Evolutionary conservation across 2,888 invertebrate species (phyloP).

Genomic region (Noctua comes): DNA sequence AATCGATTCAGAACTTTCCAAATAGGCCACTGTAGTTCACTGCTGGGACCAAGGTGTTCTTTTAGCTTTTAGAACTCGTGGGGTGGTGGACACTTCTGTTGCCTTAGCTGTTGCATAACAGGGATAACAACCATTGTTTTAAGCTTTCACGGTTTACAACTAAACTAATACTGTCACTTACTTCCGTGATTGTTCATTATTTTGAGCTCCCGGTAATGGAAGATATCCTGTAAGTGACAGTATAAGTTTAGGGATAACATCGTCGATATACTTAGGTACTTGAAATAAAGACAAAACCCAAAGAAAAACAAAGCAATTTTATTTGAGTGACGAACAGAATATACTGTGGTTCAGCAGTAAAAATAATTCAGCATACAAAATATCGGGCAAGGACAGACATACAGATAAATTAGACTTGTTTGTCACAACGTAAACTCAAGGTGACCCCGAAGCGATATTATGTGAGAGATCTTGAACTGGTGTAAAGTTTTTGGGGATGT

Average conservation of each 20-base stretch:
- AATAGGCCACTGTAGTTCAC: no score
- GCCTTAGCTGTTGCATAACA: not conserved
- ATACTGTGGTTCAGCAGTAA: constrained; percentile 16
- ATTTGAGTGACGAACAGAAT: constrained; percentile 17
- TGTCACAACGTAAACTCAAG: constrained; percentile 33
- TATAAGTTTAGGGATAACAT: no score
- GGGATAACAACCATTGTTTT: no score
- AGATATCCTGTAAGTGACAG: no score
- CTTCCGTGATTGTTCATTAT: no score
- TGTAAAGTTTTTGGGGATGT: constrained; percentile 14
- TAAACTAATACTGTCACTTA: no score
- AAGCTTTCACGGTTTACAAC: no score
- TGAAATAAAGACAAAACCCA: not conserved
- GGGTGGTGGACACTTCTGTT: no score
- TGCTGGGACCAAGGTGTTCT: no score
- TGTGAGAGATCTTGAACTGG: not conserved
- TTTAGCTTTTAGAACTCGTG: no score
- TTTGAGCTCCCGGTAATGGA: no score
- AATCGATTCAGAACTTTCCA: no score
- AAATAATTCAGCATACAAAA: constrained; percentile 35
- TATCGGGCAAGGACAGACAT: constrained; percentile 29
- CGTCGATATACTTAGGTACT: not conserved
- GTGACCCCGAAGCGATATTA: constrained; percentile 27
- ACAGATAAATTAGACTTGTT: constrained; percentile 51
- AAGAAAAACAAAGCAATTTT: constrained; percentile 31